Evolutionary conservation across 2,888 invertebrate species (phyloP), one percentile per base, ranked within the genome.

Genomic region (Lasioglossum leucozonium): DNA sequence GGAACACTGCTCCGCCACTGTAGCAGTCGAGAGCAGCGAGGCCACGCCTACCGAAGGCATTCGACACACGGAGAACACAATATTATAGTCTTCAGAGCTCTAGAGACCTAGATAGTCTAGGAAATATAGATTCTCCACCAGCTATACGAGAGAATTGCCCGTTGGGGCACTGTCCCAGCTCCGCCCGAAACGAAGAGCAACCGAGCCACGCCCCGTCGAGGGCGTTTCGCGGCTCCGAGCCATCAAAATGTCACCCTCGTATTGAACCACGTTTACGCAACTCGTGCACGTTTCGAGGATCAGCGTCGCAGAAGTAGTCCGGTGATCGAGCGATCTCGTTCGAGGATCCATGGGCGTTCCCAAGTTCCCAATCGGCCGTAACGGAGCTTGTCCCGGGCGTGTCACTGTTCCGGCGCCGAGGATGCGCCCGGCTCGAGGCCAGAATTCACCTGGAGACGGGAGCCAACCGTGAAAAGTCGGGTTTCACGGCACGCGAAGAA

Each of bases 401-500:
- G 65, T 65, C 67, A 37, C 67, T 67, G 67, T 67, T 37, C 67
- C 67, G 34, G 34, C 22, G 18, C 37, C 67, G 37, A 67, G 18
- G 67, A 37, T 37, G 67, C 37, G 22, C 67, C 37, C 67, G 37
- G 22, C 22, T 37, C 37, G 67, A 37, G 67, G 67, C 67, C 67
- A 67, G 67, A 37, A 67, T 67, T 37, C 18, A 65, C 18, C 34
- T 65, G 65, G 34, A 65, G 37, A 37, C 67, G 37, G 65, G 65
- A 30, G n/a, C 37, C 37, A 67, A 22, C 34, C 72, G 44, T 44
- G 37, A 67, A 77, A 84, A 74, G 67, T 85, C 71, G 62, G 37
- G 72, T 72, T 84, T 67, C 84, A 74, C 75, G 74, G 13, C n/a
- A 26, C 58, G 13, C 13, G 26, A 16, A 44, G 74, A 71, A 55